Evolutionary conservation across 2,113 vertebrate species (phyloP), one percentile per base, ranked within the genome.

Genomic region (Drymodes brunneopygia): DNA sequence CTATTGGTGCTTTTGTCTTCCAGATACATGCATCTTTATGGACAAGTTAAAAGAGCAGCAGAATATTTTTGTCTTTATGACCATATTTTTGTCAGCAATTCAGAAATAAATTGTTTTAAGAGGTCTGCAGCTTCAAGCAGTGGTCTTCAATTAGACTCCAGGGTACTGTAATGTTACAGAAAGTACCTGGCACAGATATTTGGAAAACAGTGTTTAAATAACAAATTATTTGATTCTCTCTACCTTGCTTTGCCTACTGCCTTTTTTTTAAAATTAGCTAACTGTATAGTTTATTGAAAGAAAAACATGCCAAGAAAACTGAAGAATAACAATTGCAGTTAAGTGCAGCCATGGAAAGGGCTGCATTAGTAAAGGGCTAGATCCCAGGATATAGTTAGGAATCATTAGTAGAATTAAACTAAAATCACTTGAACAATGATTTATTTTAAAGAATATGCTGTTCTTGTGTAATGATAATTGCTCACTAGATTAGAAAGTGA

Each of bases 131-230:
- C 48, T 90, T 95, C 75, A 81, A 40, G 33, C 74, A 69, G 14
- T 81, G 29, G n/a, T 85, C n/a, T 83, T 94, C 53, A 80, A 57
- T 77, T 87, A 78, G 61, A 18, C 44, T 88, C 45, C 12, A 24
- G 35, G 62, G 81, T 82, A 60, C 28, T 51, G 18, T 88, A 93
- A 86, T 71, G 15, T 61, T 89, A 74, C 27, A 87, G 24, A 28
- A 88, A 91, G 14, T 48, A 22, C 11, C 73, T 86, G 27, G 27
- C 42, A 72, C 11, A 77, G 35, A 51, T 71, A 96, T 81, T 51
- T 92, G 35, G 40, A 81, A 95, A 95, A 53, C 8, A 65, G 19
- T 56, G 25, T 92, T 97, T 54, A 87, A 86, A 92, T 69, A n/a
- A 69, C 36, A 92, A 94, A 94, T 27, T 88, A 62, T 87, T 91